Percentiles rank a stretch among this genome's conserved stretches.
Conservation (phyloP, 2,797 vertebrate species). For the Falco columbarius region DNA sequence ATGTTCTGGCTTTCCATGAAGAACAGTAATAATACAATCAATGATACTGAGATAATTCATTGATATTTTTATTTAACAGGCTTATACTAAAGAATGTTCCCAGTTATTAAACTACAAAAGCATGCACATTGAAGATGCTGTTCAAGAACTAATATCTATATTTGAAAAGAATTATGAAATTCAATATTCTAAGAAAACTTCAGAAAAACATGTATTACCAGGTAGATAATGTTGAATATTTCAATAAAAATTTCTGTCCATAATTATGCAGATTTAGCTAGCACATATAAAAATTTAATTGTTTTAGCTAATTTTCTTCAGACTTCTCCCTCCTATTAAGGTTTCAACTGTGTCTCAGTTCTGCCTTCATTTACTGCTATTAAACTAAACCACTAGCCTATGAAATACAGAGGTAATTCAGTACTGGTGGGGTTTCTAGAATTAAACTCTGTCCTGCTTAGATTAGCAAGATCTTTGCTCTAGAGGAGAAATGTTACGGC, state of each 20-base stretch:
- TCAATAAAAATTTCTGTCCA: neutral
- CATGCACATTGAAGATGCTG: constrained; percentile 76
- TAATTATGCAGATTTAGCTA: neutral
- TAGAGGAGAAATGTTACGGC: neutral
- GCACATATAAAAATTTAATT: neutral
- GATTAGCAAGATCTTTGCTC: neutral
- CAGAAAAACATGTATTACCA: neutral
- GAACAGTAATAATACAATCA: neutral
- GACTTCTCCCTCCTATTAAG: neutral
- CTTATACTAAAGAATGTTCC: constrained; percentile 75
- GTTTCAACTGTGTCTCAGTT: neutral
- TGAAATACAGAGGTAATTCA: neutral
- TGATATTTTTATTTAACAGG: constrained; percentile 71
- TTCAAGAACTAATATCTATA: constrained; percentile 77
- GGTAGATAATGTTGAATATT: constrained; percentile 67
- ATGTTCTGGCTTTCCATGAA: neutral
- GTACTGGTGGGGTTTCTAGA: neutral
- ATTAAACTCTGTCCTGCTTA: neutral
- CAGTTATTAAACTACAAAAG: constrained; percentile 79
- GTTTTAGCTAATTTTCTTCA: neutral
- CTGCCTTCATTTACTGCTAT: neutral
- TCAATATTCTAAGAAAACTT: constrained; percentile 40
- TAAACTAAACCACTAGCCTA: neutral
- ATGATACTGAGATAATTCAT: neutral
- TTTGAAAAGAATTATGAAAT: constrained; percentile 78